phyloP scores from a whole-genome alignment of 1,140 invertebrate species.

The Saccostrea glomerata region DNA sequence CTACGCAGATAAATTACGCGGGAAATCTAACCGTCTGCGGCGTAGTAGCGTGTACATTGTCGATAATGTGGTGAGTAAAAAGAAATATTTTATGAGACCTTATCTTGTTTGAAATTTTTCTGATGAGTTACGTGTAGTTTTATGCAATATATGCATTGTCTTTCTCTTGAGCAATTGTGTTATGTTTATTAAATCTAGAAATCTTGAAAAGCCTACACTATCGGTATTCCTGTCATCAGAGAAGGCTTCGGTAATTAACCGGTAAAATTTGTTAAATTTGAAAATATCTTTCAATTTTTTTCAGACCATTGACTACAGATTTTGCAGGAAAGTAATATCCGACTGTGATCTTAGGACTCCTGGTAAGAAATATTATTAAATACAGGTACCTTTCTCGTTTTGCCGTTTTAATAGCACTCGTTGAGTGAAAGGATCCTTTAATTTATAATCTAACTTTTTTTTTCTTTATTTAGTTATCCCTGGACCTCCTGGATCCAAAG shows the following conservation, averaged over 20 bases:
- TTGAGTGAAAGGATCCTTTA: neutral
- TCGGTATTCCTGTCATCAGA: too few relatives aligned
- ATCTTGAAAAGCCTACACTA: too few relatives aligned
- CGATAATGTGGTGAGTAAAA: neutral
- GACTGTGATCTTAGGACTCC: neutral
- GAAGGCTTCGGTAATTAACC: neutral
- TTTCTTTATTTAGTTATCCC: neutral
- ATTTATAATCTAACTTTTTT: neutral
- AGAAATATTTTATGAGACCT: too few relatives aligned
- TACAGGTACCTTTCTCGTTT: neutral
- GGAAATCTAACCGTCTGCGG: conserved; percentile 23
- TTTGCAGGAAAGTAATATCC: neutral
- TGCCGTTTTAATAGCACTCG: too few relatives aligned
- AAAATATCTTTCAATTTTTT: neutral
- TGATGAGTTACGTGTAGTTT: too few relatives aligned
- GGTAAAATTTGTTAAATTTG: neutral
- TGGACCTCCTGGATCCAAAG: conserved; percentile 9
- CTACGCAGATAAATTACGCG: neutral
- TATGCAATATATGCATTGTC: too few relatives aligned
- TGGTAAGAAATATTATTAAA: neutral
- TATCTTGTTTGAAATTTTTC: too few relatives aligned
- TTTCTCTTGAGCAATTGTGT: too few relatives aligned
- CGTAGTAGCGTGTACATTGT: neutral
- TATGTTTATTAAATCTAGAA: too few relatives aligned
- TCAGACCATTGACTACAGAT: neutral